These are phyloP conservation scores for Amblyteles armatorius DNA, from an alignment of 2,888 invertebrate species.

Conservation along the genomic window DNA sequence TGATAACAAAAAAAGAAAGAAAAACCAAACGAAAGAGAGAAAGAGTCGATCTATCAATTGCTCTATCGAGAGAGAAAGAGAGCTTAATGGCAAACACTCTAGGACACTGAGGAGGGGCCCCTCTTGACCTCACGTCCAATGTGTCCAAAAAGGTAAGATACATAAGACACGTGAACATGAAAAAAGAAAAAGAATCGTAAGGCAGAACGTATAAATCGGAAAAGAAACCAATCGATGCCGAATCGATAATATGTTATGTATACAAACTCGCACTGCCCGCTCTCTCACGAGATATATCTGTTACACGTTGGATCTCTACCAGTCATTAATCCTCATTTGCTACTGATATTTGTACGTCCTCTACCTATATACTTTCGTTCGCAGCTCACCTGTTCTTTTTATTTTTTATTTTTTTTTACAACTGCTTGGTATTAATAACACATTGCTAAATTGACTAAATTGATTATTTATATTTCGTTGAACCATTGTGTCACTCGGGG, in stretches of 20 bases:
- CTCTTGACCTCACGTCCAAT: slow-evolving; percentile 76
- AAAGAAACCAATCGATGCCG: slow-evolving; percentile 60
- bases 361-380: slow-evolving; percentile 27
- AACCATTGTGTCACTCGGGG: too few species aligned
- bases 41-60: slow-evolving; percentile 65
- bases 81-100: slow-evolving; percentile 73
- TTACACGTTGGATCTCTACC: slow-evolving; percentile 71
- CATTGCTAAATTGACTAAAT: not conserved
- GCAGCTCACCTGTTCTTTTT: not conserved
- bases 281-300: slow-evolving; percentile 79
- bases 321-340: slow-evolving; percentile 64
- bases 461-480: not conserved
- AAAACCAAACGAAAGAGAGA: slow-evolving; percentile 64
- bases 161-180: slow-evolving; percentile 64
- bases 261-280: slow-evolving; percentile 81
- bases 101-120: slow-evolving; percentile 80
- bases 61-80: slow-evolving; percentile 71
- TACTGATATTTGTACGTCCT: slow-evolving; percentile 50
- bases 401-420: not conserved
- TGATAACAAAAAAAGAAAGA: slow-evolving; percentile 26
- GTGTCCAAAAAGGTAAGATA: slow-evolving; percentile 82
- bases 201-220: slow-evolving; percentile 61
- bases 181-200: slow-evolving; percentile 52
- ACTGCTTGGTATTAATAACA: slow-evolving; percentile 7
- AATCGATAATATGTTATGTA: slow-evolving; percentile 47